phyloP scores from a whole-genome alignment of 2,113 vertebrate genomes.

The Alces alces region DNA sequence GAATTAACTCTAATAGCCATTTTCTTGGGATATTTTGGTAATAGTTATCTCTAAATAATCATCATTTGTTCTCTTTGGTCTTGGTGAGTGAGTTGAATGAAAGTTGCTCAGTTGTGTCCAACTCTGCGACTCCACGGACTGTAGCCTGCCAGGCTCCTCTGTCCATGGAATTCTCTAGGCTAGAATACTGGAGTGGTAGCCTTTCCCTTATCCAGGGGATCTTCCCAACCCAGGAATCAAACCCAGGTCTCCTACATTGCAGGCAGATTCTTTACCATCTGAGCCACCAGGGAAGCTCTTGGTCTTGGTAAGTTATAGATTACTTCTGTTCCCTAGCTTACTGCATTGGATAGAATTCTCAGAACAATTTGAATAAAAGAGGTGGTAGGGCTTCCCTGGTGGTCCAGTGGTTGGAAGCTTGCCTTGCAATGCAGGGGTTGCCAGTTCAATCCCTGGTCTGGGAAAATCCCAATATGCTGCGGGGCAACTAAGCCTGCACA shows the following conservation, averaged over 20 bases:
- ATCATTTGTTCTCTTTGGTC: not conserved
- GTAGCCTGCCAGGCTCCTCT: not conserved
- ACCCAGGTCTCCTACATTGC: not conserved
- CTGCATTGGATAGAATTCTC: not conserved
- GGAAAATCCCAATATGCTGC: not conserved
- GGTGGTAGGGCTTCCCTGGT: not conserved
- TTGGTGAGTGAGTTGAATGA: not conserved
- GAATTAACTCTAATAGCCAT: not conserved
- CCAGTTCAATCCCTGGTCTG: not conserved
- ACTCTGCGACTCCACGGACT: not conserved
- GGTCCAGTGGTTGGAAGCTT: not conserved
- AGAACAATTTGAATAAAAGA: not conserved
- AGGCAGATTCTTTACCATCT: not conserved
- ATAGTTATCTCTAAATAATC: not conserved
- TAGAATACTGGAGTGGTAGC: not conserved
- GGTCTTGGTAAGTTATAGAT: not conserved
- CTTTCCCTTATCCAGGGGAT: not conserved
- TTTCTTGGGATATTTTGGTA: not conserved
- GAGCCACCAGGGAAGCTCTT: not conserved
- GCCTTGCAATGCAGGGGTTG: fast-evolving
- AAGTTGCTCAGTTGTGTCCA: not conserved
- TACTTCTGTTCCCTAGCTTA: not conserved
- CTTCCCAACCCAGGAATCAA: not conserved
- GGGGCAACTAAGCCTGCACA: not conserved
- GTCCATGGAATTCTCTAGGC: not conserved